Percentiles rank a stretch among this genome's conserved stretches.
These are phyloP conservation scores for Nemapogon koenigi DNA, from an alignment of 2,888 invertebrate species.

Conservation along the genomic window DNA sequence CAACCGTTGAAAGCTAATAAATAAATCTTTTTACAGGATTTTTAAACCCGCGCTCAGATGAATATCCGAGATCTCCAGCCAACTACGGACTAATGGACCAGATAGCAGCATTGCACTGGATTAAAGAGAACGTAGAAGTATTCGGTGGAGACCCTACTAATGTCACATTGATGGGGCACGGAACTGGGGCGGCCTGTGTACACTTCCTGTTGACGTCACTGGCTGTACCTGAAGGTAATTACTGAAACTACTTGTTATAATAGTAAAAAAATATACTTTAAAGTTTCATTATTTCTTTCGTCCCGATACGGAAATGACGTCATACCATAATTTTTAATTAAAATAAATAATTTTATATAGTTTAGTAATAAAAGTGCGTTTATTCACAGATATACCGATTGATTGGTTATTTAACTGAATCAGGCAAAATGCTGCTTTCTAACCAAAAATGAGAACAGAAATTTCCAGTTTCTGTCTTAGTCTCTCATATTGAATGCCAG, in stretches of 20 bases:
- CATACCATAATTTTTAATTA: background rate
- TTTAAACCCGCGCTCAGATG: conserved; percentile 87
- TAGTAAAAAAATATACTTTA: background rate
- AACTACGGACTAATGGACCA: conserved; percentile 99
- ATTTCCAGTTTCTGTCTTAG: no score
- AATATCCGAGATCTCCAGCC: conserved; percentile 83
- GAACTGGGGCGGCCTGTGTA: conserved; percentile 94
- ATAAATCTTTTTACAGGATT: no score
- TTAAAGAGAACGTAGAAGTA: conserved; percentile 92
- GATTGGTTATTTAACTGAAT: no score
- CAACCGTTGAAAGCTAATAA: no score
- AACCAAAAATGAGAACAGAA: no score
- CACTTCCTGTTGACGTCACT: conserved; percentile 94
- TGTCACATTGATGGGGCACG: conserved; percentile 94
- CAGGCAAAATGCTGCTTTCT: no score
- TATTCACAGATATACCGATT: no score
- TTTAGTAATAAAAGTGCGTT: background rate
- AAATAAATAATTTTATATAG: background rate
- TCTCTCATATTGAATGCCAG: no score
- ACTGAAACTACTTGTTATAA: background rate
- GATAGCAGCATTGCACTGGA: conserved; percentile 94
- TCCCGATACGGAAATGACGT: background rate
- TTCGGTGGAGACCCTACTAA: conserved; percentile 95
- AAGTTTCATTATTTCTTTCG: background rate
- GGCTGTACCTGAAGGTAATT: conserved; percentile 89